Base-by-base conservation (phyloP, 1,140 invertebrate species). In the Platyura marginata region DNA sequence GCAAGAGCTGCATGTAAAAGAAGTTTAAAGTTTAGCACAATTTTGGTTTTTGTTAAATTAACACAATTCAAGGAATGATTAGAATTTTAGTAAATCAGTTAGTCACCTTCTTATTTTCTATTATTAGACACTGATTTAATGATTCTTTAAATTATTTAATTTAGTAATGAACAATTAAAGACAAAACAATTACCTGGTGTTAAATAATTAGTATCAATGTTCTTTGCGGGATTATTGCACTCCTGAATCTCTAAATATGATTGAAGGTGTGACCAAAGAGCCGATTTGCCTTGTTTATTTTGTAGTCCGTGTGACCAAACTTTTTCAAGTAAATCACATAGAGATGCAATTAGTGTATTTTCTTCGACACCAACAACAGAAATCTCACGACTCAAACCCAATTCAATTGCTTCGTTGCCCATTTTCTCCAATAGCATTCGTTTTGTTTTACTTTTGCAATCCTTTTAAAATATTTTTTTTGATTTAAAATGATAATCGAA, bases 291-390 rank as follows among this genome's bases (percentile, higher is more conserved):
- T 69, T 94, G 86, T 63, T 96, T 97, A 33, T 80, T 82, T 56
- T 94, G 89, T 15, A 98, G 62, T 0, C 94, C 95, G 62, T 99
- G 94, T 2, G 87, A 89, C 95, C 95, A 99, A 34, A 98, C 86
- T 48, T 95, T 72, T 64, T 99, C 96, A 11, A 98, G 59, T 25
- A 99, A 71, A 67, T 98, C 96, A 68, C 96, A 99, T 0, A 99
- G 69, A 52, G 89, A 88, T 11, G 91, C 92, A 8, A 99, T 95
- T 42, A 98, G 70, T 1, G 94, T 98, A 55, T 94, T 98, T 61
- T 99, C 95, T 67, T 98, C 95, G 1, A 93, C 78, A 10, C 74
- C 75, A 0, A 67, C 68, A 35, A 74, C 65, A 47, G 47, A 74
- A 21, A 54, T 65, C 69, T 68, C 75, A 62, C 53, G 75, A 67